Evolutionary conservation across 1,140 invertebrate species (phyloP).

Genomic region (Agrypnia vestita): DNA sequence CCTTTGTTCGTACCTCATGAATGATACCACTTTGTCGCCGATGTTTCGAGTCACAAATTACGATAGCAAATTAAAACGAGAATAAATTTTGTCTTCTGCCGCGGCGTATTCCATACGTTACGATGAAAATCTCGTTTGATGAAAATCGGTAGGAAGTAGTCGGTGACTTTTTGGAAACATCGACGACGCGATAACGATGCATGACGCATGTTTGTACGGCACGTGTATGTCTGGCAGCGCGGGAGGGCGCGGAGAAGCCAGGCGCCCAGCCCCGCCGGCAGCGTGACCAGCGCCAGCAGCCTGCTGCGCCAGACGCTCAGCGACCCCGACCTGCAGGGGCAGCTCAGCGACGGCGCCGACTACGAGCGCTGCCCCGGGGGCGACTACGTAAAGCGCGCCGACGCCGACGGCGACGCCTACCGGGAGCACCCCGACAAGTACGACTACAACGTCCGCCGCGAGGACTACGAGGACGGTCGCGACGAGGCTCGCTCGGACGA

Average conservation of each 20-base stretch:
- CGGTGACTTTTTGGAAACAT: background rate
- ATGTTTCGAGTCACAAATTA: no score
- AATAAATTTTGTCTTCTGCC: no score
- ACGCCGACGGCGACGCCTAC: background rate
- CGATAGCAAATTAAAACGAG: no score
- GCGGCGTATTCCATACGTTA: no score
- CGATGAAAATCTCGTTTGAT: no score
- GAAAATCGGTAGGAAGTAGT: background rate
- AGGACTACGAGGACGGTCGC: background rate
- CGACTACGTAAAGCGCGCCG: slow-evolving; percentile 7
- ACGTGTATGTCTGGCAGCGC: slow-evolving; percentile 33
- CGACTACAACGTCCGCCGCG: background rate
- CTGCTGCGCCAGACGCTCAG: slow-evolving; percentile 32
- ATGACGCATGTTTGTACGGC: slow-evolving; percentile 45
- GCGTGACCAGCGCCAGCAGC: slow-evolving; percentile 44
- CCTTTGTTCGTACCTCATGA: no score
- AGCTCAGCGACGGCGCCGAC: slow-evolving; percentile 19
- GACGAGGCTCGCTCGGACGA: background rate
- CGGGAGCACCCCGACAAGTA: background rate
- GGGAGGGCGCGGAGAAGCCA: slow-evolving; percentile 10
- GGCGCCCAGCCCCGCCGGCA: slow-evolving; percentile 28
- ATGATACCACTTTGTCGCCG: no score
- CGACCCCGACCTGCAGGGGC: slow-evolving; percentile 23
- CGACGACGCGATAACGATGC: background rate
- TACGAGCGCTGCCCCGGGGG: background rate